Base-by-base conservation (phyloP, 2,797 vertebrate species). In the Limosa lapponica region DNA sequence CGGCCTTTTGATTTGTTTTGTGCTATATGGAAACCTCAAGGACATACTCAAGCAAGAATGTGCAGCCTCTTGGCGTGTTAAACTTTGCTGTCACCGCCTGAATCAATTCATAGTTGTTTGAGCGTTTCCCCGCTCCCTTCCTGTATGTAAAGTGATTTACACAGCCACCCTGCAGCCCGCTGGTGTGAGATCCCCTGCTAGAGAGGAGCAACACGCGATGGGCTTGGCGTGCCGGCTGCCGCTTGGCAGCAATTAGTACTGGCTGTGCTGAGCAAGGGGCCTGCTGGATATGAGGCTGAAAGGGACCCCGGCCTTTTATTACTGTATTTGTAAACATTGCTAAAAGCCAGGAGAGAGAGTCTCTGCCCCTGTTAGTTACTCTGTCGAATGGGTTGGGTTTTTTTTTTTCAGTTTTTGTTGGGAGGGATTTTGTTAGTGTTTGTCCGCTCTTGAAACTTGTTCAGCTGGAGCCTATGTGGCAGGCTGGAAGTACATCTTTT, bases 301-400 rank as follows among this genome's bases (percentile, higher is more conserved):
- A 73, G 75, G n/a, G 43, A 25, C 59, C 72, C 66, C 55, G 34
- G 49, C 34, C 55, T 77, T 87, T 43, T 28, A 28, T 46, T 73
- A 48, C 11, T 62, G n/a, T 70, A 2, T 77, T 93, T 93, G 82
- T 82, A 77, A 73, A 70, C 37, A 27, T 8, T 43, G 55, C 67
- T 88, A 30, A 85, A 84, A 88, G 80, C 34, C 79, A 58, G 51
- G 51, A 84, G 78, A 74, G 70, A 73, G 93, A 39, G 82, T 62
- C 54, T 91, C 57, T 48, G 25, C 39, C 43, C 30, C 69, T 10
- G 9, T 73, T 75, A 82, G 71, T 82, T 80, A 37, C 39, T 85
- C 59, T 59, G 36, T 62, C 64, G 48, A 32, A 73, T 66, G 27
- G 10, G 11, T 43, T 44, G 16, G 41, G 46, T 20, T 46, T 41